Base-by-base conservation (phyloP, 2,113 vertebrate genomes). In the Oncorhynchus keta region DNA sequence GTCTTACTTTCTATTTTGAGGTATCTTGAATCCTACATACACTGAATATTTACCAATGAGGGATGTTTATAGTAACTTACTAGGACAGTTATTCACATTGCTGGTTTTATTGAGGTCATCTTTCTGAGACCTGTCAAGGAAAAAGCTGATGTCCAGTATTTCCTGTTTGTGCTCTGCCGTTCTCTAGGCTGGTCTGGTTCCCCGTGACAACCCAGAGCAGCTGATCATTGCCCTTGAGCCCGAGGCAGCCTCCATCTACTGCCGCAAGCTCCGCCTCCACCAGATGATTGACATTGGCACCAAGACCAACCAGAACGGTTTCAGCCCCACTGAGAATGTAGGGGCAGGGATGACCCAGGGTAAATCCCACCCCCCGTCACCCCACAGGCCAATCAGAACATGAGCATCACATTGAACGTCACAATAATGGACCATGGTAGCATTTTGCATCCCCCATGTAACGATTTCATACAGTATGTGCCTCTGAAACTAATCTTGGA, bases 241-340 rank as follows among this genome's bases (percentile, higher is more conserved):
- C 0, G 98, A 99, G 79, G 98, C 97, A 0, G 98, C 98, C 3
- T 99, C 98, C 0, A 99, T 99, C 91, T 99, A 99, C 87, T 99
- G 98, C 87, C 93, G 98, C 74, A 99, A 99, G 88, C 97, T 99
- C 76, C 97, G 97, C 76, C 95, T 99, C 74, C 97, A 98, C 89
- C 98, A 99, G 94, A 98, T 99, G 96, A 93, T 97, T 18, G 98
- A 99, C 81, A 91, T 99, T 80, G 93, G 90, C 7, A 83, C 82
- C 48, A 95, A 92, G 83, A 94, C 89, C 0, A 91, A 93, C n/a
- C 91, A 96, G 91, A 99, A 99, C 48, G 97, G 97, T 78, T 93
- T 95, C 88, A 97, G 91, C 90, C 90, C 96, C 20, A 94, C 94
- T 20, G 98, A 99, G 77, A 95, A 95, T 26, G 90, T 95, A 80